A percentile compares a stretch with the other conserved stretches of the same genome.
Evolutionary conservation across 30 jellyfish, hydroid and myxozoan genomes (phyloP).

Genomic region (Clytia hemisphaerica): DNA sequence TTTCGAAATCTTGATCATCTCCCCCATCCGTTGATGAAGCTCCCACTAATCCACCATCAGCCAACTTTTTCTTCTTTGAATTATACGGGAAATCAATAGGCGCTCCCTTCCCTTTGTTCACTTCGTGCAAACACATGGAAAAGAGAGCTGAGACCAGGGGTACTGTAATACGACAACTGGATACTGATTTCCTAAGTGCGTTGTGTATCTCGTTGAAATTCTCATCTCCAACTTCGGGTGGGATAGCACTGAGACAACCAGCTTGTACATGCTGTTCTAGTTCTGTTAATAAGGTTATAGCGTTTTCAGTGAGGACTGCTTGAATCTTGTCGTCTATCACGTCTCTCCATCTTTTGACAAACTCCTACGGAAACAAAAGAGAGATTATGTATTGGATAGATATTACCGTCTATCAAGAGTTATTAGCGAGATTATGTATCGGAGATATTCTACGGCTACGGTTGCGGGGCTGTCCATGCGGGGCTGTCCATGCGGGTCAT

Average conservation of each 20-base stretch:
- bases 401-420: too few relatives aligned
- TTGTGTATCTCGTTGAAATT: constrained; percentile 61
- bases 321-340: constrained; percentile 67
- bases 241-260: constrained; percentile 86
- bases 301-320: constrained; percentile 48
- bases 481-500: too few relatives aligned
- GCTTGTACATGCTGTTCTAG: constrained; percentile 59
- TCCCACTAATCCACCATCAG: constrained; percentile 25
- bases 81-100: constrained; percentile 26
- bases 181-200: constrained; percentile 56
- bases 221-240: constrained; percentile 66
- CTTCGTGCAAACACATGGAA: constrained; percentile 82
- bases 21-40: constrained; percentile 8
- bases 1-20: constrained; percentile 30
- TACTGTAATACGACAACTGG: constrained; percentile 79
- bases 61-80: constrained; percentile 55
- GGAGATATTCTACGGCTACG: too few relatives aligned
- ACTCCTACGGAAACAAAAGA: constrained; percentile 13
- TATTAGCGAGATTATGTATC: too few relatives aligned
- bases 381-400: not conserved
- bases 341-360: constrained; percentile 72
- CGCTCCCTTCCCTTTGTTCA: constrained; percentile 50
- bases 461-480: too few relatives aligned
- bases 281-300: constrained; percentile 50
- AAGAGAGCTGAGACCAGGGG: constrained; percentile 85